phyloP scores from a whole-genome alignment of 2,888 invertebrate species.

The Scaptomyza reducta region DNA sequence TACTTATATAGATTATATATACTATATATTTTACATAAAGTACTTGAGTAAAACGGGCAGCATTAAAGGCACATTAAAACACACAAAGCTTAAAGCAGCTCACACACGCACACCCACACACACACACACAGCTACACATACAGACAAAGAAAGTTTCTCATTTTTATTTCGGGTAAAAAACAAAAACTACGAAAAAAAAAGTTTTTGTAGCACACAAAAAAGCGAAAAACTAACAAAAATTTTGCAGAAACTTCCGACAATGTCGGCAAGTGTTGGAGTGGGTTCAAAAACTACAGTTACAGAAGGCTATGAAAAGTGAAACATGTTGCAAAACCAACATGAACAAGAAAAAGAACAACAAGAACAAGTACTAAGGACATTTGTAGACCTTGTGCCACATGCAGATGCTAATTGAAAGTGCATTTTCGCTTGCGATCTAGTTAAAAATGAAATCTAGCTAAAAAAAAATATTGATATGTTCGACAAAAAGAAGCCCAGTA shows the following conservation, averaged over 20 bases:
- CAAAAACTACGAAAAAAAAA: constrained; percentile 22
- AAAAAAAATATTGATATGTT: constrained; percentile 43
- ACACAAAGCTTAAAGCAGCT: constrained; percentile 25
- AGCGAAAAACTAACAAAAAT: constrained; percentile 48
- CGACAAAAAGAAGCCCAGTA: constrained; percentile 36
- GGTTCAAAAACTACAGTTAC: constrained; percentile 11
- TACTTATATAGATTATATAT: constrained; percentile 48
- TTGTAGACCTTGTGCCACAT: constrained; percentile 60
- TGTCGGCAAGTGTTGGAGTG: constrained; percentile 59
- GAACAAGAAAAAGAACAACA: background rate
- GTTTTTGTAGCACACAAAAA: constrained; percentile 36
- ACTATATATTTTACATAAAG: constrained; percentile 39
- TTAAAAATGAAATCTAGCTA: constrained; percentile 19
- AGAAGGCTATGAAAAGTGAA: constrained; percentile 54
- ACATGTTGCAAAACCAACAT: constrained; percentile 48
- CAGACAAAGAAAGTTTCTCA: constrained; percentile 39
- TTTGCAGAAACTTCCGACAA: constrained; percentile 61
- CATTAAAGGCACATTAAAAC: constrained; percentile 46
- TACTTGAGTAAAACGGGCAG: constrained; percentile 44
- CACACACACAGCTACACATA: constrained; percentile 1
- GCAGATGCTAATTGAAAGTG: constrained; percentile 28
- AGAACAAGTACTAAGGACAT: constrained; percentile 31
- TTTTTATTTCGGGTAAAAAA: constrained; percentile 27
- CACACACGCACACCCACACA: constrained; percentile 22
- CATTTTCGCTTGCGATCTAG: constrained; percentile 30